Evolutionary conservation across 2,888 invertebrate genomes (phyloP), one percentile per base, ranked within the genome.

Genomic region (Perithous albicinctus): DNA sequence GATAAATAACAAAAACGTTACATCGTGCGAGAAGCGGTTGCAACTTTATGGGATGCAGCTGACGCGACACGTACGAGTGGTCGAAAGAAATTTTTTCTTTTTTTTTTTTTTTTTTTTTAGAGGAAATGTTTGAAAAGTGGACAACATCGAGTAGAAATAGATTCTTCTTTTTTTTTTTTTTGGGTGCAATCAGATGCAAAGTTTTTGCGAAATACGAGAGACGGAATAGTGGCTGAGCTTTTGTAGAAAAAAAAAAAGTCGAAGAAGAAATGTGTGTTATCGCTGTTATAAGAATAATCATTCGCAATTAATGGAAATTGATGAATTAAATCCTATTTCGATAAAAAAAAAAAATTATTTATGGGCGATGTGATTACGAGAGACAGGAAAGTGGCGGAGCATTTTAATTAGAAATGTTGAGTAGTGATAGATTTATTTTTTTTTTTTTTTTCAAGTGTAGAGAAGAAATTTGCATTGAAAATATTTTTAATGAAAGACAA

Each of bases 1-100:
- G 20, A 70, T 48, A 67, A 72, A 41, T 26, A 41, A 38, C 43
- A 48, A 74, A 48, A 74, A 72, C 56, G 43, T 69, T 74, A 78
- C 56, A 74, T 74, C 81, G 81, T 81, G 81, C 81, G 81, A 81
- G 64, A 81, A 81, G 81, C 81, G 74, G 81, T 74, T 78, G 81
- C 81, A 78, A 64, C 81, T 78, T 78, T 74, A 78, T 69, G 70
- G 78, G 81, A 81, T 74, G 81, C 76, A 48, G 67, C 46, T 59
- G 23, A 61, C 69, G 61, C 78, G 81, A 78, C 78, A 81, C 74
- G 77, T 81, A 73, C 59, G 73, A 78, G 41, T 72, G 63, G 48
- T 67, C 51, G 51, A 66, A 2, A 18, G 18, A 29, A n/a, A n/a
- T n/a, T n/a, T n/a, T n/a, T n/a, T n/a, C n/a, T n/a, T n/a, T n/a